Percentiles rank a stretch among this genome's conserved stretches.
These are phyloP conservation scores for Oxyscelio sp. DNA, from an alignment of 2,888 invertebrate species.

Conservation along the genomic window DNA sequence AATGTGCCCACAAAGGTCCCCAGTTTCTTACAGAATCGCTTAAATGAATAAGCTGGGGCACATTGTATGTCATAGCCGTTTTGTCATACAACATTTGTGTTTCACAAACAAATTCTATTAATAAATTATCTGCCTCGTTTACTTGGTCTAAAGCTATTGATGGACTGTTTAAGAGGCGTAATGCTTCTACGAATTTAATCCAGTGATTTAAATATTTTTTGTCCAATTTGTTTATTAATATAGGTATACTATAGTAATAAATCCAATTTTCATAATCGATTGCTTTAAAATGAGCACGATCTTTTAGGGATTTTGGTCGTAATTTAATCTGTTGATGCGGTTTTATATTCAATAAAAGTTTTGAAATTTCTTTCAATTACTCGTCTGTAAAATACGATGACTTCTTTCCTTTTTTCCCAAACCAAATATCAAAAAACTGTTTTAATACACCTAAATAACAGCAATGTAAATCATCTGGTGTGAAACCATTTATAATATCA, in stretches of 20 bases:
- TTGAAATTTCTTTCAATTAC: conserved; percentile 5
- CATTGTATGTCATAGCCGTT: not conserved
- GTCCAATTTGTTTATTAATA: conserved; percentile 1
- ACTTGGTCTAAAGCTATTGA: not conserved
- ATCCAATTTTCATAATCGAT: conserved; percentile 22
- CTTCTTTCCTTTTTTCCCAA: not conserved
- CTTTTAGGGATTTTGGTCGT: conserved; percentile 11
- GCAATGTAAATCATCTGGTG: conserved; percentile 62
- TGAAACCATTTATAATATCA: conserved; percentile 58
- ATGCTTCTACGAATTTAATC: conserved; percentile 8
- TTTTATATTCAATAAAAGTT: conserved; percentile 4
- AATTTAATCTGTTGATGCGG: conserved; percentile 19
- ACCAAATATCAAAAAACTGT: conserved; percentile 52
- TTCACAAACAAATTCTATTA: conserved; percentile 23
- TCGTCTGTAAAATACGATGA: conserved; percentile 2
- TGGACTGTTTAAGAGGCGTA: not conserved
- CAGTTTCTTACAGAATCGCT: not conserved
- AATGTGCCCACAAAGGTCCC: conserved; percentile 16
- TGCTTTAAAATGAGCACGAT: conserved; percentile 8
- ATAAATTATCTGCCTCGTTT: not conserved
- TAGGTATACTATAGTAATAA: conserved; percentile 12
- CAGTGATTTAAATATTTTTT: conserved; percentile 8
- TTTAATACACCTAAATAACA: conserved; percentile 50
- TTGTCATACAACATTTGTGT: not conserved
- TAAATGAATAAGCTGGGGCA: conserved; percentile 4